Base-by-base conservation (phyloP, 2,888 invertebrate species). In the Melieria crassipennis region DNA sequence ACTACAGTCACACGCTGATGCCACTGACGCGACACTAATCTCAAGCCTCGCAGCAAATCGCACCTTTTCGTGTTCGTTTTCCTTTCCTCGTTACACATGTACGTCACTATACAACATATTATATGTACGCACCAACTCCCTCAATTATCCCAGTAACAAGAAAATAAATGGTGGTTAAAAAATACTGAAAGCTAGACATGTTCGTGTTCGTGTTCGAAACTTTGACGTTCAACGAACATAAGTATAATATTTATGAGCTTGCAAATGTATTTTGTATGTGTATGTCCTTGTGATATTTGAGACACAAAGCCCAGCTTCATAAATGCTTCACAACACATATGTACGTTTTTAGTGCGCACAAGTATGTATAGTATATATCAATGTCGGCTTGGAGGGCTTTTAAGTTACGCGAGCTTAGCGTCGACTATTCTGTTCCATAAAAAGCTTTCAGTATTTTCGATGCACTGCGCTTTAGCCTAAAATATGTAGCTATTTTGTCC, bases 151-250 rank as follows among this genome's bases (percentile, higher is more conserved):
- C 30, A 30, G 30, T 30, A 30, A 30, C 11, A 52, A 52, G 52
- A n/a, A 52, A 7, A 63, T 43, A 43, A 50, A 52, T 46, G 65
- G 62, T 65, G 5, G 10, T 7, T n/a, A 13, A 52, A 52, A 77
- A 82, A 82, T 81, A 82, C 83, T 83, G 81, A 83, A 80, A 82
- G 81, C 83, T 81, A 83, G 79, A 81, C 83, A 81, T 82, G 75
- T 78, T 77, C 78, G 30, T 30, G 30, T 30, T 30, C 30, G 30
- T 30, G 30, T 30, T 30, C 30, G 30, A 30, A 30, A 30, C 30
- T 30, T 30, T 30, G 30, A 30, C 30, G 30, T 30, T 30, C 30
- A 1, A 30, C 2, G 30, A 30, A 30, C 30, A 30, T 30, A 16
- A 16, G 16, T 16, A 30, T 30, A 30, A 30, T 30, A 30, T 30